Conservation (phyloP, 64 coral and sea anemone species). For the Actinia tenebrosa region DNA sequence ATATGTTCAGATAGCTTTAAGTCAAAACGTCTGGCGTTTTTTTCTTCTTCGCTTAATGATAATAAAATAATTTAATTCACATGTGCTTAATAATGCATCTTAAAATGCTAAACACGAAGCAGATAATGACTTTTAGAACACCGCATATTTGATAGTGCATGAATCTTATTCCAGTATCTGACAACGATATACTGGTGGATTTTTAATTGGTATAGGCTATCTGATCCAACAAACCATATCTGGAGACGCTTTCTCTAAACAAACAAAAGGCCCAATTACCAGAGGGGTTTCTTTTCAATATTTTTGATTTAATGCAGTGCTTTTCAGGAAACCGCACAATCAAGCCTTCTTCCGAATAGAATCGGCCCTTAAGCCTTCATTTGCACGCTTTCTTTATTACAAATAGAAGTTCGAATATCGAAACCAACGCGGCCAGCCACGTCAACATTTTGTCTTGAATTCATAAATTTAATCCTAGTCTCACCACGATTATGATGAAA, state of each 20-base stretch:
- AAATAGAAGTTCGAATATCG: background rate
- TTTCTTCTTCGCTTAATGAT: background rate
- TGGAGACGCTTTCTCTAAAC: background rate
- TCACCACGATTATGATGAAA: background rate
- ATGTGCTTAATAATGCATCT: slow-evolving; percentile 11
- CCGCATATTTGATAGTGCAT: slow-evolving; percentile 1
- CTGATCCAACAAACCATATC: background rate
- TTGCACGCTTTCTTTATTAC: too few species aligned
- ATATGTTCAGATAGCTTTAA: background rate
- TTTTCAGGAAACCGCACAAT: slow-evolving; percentile 15
- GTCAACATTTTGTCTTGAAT: too few species aligned
- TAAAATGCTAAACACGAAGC: background rate
- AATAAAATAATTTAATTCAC: background rate
- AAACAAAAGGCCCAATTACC: slow-evolving; percentile 7
- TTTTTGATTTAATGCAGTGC: background rate
- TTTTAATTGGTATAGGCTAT: background rate
- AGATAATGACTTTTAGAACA: background rate
- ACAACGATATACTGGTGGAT: background rate
- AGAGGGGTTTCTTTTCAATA: slow-evolving; percentile 5
- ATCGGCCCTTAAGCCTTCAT: background rate
- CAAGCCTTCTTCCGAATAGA: background rate
- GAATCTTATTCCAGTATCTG: background rate
- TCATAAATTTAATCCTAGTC: background rate
- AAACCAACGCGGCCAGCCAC: background rate
- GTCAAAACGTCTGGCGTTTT: background rate